Percentiles rank a stretch among this genome's conserved stretches.
Evolutionary conservation across 2,888 invertebrate genomes (phyloP).

Genomic region (Teinopalpus imperialis): DNA sequence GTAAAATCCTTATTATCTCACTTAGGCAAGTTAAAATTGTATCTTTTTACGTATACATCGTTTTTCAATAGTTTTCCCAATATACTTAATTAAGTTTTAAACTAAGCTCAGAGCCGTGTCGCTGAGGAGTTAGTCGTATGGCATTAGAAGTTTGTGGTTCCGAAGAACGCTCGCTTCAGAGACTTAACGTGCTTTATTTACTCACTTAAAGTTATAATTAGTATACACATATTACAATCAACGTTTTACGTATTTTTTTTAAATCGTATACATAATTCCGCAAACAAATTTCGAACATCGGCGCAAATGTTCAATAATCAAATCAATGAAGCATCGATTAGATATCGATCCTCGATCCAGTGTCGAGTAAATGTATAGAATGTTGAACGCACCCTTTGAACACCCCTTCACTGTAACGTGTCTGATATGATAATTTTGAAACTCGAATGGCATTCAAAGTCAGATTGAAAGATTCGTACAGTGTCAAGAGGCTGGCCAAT

Average conservation of each 20-base stretch:
- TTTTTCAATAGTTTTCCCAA: constrained; percentile 72
- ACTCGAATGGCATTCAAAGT: constrained; percentile 43
- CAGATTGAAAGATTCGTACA: constrained; percentile 59
- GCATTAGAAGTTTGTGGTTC: constrained; percentile 31
- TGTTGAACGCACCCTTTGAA: constrained; percentile 62
- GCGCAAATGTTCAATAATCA: constrained; percentile 57
- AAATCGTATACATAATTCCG: constrained; percentile 81
- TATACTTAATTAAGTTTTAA: constrained; percentile 67
- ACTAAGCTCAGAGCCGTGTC: constrained; percentile 72
- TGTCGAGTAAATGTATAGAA: constrained; percentile 27
- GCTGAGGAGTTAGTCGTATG: constrained; percentile 41
- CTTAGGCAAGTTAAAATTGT: constrained; percentile 82
- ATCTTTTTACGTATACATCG: constrained; percentile 80
- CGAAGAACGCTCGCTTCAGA: constrained; percentile 17
- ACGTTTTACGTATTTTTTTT: constrained; percentile 78
- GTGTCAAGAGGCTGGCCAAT: constrained; percentile 81
- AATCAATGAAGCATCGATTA: constrained; percentile 33
- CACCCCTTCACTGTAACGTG: constrained; percentile 79
- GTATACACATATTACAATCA: constrained; percentile 81
- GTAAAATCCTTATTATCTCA: constrained; percentile 75
- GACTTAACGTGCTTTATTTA: constrained; percentile 50
- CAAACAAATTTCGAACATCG: constrained; percentile 66
- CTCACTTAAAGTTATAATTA: constrained; percentile 66
- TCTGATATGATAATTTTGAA: constrained; percentile 41
- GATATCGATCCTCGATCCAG: constrained; percentile 38